Evolutionary conservation across 2,888 invertebrate genomes (phyloP), one percentile per base, ranked within the genome.

Genomic region (Limnephilus marmoratus): DNA sequence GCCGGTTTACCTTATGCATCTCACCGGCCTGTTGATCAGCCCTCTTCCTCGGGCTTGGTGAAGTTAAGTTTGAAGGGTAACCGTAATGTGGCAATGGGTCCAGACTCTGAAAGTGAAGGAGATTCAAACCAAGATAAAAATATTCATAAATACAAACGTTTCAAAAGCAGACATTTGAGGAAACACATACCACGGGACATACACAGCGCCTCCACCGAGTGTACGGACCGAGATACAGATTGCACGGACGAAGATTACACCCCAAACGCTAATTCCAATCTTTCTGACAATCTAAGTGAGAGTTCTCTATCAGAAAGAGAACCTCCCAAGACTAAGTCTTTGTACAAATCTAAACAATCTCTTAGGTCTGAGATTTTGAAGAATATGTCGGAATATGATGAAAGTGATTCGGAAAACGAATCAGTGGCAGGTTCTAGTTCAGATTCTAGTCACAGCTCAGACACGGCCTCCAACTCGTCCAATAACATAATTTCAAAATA

Each of bases 161-260:
- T 85, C 81, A 91, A 90, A 29, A 90, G 53, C 81, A 90, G 83
- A 37, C 88, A 85, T 34, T 45, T 31, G 12, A 89, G 85, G 13
- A 91, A 88, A 80, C 53, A 87, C 29, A 45, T 85, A 49, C 85
- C 68, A 53, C 90, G 91, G 11, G 49, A n/a, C n/a, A n/a, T n/a
- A n/a, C n/a, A 93, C 49, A 88, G 83, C 53, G 91, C 92, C 24
- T 93, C 93, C 31, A 93, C 93, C 9, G 93, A 92, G 90, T 90
- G 90, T 18, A 93, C 92, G 11, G 93, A 93, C 31, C 90, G 91
- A n/a, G 93, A 93, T 68, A 92, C 93, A 34, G 93, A 93, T 91
- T 92, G 37, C 5, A 53, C 82, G 18, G 82, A 91, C 41, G 45
- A 80, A 41, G 91, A 91, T 31, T 85, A 41, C 41, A 68, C 18